These are phyloP conservation scores for Lepidothrix coronata DNA, from an alignment of 2,113 vertebrate genomes.

Conservation along the genomic window DNA sequence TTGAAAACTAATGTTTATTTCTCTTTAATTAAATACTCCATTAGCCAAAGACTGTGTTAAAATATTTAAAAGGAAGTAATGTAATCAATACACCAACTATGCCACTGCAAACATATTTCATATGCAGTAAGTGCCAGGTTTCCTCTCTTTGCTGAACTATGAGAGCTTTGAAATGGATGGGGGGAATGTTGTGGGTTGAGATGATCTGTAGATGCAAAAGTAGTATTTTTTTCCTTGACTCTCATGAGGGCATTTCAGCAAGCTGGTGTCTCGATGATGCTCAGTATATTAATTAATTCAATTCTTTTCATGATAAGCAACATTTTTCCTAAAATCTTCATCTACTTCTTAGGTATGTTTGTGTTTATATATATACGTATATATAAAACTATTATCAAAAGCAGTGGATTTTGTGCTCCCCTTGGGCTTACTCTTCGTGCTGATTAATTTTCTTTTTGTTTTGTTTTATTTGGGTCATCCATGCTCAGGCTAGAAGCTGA, in stretches of 20 bases:
- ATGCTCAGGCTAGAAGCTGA: neutral
- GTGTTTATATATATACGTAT: neutral
- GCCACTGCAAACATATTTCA: neutral
- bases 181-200: neutral
- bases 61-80: neutral
- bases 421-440: neutral
- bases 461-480: neutral
- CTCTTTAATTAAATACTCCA: constrained; percentile 32
- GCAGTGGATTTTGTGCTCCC: neutral
- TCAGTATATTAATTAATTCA: neutral
- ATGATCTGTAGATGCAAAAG: neutral
- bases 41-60: constrained; percentile 2
- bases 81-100: neutral
- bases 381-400: neutral
- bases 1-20: constrained; percentile 23
- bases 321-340: neutral
- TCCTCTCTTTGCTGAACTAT: neutral
- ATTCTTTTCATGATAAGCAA: neutral
- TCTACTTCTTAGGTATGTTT: neutral
- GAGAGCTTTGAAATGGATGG: neutral
- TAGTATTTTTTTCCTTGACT: neutral
- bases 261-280: neutral
- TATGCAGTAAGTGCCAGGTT: neutral
- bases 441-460: neutral
- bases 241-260: neutral